Percentiles rank a stretch among this genome's conserved stretches.
Conservation (phyloP, 2,113 vertebrate genomes). For the Perca flavescens region DNA sequence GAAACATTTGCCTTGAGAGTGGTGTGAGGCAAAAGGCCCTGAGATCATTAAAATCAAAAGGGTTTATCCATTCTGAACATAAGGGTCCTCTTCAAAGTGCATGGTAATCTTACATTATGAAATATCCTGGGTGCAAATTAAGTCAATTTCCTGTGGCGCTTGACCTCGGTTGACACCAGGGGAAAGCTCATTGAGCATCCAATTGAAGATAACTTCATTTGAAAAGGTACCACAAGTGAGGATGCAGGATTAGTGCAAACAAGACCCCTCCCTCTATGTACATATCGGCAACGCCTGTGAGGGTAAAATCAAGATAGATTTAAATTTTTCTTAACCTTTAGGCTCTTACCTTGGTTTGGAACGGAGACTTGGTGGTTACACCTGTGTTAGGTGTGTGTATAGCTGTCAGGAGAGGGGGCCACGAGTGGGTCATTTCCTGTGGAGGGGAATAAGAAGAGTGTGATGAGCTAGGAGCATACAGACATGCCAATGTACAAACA, state of each 20-base stretch:
- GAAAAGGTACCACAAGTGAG: neutral
- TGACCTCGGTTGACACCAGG: neutral
- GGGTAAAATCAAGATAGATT: neutral
- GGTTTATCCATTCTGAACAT: neutral
- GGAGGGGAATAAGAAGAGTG: constrained; percentile 16
- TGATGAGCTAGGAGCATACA: neutral
- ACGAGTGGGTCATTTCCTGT: constrained; percentile 96
- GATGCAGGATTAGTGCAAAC: neutral
- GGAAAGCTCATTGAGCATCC: neutral
- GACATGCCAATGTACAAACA: neutral
- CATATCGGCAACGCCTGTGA: neutral
- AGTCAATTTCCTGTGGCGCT: neutral
- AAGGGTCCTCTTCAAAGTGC: neutral
- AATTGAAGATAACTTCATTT: neutral
- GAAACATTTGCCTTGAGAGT: neutral
- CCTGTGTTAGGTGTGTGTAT: constrained; percentile 88
- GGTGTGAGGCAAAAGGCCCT: neutral
- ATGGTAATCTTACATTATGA: neutral
- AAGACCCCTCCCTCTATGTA: neutral
- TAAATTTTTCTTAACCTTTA: neutral
- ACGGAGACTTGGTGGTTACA: constrained; percentile 86
- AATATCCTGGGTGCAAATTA: neutral
- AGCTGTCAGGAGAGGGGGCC: constrained; percentile 92
- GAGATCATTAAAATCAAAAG: neutral
- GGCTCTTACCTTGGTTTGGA: constrained; percentile 87